These are phyloP conservation scores for Polylopha cassiicola DNA, from an alignment of 2,888 invertebrate species.

Conservation along the genomic window DNA sequence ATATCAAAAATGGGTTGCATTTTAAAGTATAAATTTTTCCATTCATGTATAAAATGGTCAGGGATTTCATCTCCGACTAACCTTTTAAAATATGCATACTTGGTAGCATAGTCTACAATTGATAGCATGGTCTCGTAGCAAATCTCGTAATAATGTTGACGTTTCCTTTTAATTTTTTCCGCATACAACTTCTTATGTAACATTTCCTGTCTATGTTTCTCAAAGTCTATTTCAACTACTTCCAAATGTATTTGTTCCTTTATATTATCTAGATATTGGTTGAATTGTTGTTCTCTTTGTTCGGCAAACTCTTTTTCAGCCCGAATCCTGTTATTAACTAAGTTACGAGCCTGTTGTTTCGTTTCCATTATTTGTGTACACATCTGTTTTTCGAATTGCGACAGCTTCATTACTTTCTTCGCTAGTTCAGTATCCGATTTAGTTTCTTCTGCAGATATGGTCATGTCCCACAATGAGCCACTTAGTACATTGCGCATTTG, in stretches of 20 bases:
- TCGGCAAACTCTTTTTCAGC: conserved; percentile 70
- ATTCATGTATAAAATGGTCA: conserved; percentile 67
- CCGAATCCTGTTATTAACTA: conserved; percentile 71
- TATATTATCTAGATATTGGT: conserved; percentile 60
- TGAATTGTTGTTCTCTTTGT: conserved; percentile 68
- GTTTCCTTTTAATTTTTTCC: conserved; percentile 70
- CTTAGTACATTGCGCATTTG: conserved; percentile 70
- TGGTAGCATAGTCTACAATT: conserved; percentile 73
- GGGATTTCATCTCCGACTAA: conserved; percentile 64
- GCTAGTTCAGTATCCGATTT: conserved; percentile 71
- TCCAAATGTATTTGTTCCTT: conserved; percentile 65
- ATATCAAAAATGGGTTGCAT: conserved; percentile 74
- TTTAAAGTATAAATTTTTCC: conserved; percentile 75
- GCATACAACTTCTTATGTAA: conserved; percentile 74
- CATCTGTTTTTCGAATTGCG: conserved; percentile 81
- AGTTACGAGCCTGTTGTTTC: conserved; percentile 74
- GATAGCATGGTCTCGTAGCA: conserved; percentile 74
- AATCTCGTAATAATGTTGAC: conserved; percentile 63
- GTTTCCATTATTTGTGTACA: conserved; percentile 79
- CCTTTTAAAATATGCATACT: conserved; percentile 67
- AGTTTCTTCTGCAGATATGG: conserved; percentile 70
- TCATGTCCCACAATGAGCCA: conserved; percentile 70
- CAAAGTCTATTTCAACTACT: conserved; percentile 70
- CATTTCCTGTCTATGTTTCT: conserved; percentile 67
- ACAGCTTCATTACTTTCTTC: conserved; percentile 77